A percentile compares a stretch with the other conserved stretches of the same genome.
phyloP scores from a whole-genome alignment of 2,797 vertebrate species.

The Botia kubotai region DNA sequence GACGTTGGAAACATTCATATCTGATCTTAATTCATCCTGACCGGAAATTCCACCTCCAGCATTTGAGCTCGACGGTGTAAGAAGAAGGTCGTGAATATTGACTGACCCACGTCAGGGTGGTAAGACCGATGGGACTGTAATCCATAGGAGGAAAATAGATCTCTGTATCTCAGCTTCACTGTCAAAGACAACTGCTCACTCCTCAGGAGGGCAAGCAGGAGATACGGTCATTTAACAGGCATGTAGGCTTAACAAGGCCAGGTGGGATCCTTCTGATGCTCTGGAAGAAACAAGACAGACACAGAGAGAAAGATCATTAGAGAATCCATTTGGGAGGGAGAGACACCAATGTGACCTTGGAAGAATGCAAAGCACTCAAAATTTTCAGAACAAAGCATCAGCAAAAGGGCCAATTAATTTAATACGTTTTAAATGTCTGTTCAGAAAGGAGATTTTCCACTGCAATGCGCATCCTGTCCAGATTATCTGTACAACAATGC shows the following conservation, averaged over 20 bases:
- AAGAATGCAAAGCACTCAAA: constrained; percentile 41
- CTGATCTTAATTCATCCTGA: constrained; percentile 53
- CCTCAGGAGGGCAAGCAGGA: constrained; percentile 25
- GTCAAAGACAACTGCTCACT: constrained; percentile 48
- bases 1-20: constrained; percentile 78
- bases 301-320: constrained; percentile 22
- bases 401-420: constrained; percentile 46
- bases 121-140: constrained; percentile 50
- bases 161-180: constrained; percentile 45
- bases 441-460: constrained; percentile 14
- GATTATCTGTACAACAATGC: constrained; percentile 4
- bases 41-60: constrained; percentile 55
- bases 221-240: constrained; percentile 45
- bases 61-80: not conserved
- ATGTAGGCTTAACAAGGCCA: constrained; percentile 49
- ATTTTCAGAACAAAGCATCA: constrained; percentile 42
- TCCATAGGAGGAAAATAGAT: constrained; percentile 52
- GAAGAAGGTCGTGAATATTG: constrained; percentile 32
- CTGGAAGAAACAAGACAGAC: constrained; percentile 20
- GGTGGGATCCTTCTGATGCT: constrained; percentile 43
- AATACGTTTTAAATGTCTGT: constrained; percentile 37
- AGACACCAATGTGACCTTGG: constrained; percentile 46
- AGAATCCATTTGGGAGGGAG: constrained; percentile 32
- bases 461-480: constrained; percentile 3
- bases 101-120: constrained; percentile 41